Conservation (phyloP, 2,797 vertebrate species). For the Lacerta viridis region DNA sequence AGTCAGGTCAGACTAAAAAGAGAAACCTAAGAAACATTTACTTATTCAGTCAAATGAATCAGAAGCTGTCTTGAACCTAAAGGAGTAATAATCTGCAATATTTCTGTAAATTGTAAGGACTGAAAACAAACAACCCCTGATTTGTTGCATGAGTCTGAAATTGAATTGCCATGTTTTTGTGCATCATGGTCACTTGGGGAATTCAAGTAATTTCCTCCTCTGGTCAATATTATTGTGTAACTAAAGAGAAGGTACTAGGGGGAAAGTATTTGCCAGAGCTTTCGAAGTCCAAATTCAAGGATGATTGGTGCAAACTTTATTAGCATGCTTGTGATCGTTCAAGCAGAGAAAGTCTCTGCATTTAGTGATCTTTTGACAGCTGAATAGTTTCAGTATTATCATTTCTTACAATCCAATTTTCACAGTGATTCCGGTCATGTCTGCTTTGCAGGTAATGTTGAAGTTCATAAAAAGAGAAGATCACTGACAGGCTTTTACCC, state of each 20-base stretch:
- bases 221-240: background rate
- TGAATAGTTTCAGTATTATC: too few species aligned
- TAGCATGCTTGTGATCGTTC: background rate
- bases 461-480: too few species aligned
- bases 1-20: background rate
- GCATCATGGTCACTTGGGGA: background rate
- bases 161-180: background rate
- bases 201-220: background rate
- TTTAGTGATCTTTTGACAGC: too few species aligned
- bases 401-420: too few species aligned
- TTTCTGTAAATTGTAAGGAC: background rate
- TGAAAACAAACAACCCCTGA: background rate
- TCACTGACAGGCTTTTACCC: too few species aligned
- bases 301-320: background rate
- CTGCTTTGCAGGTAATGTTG: too few species aligned
- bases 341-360: background rate
- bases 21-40: background rate
- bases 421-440: too few species aligned
- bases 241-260: background rate
- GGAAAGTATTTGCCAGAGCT: background rate
- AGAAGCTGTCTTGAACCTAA: background rate
- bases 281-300: background rate
- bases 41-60: slow-evolving; percentile 31
- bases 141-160: background rate
- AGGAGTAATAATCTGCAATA: background rate